Evolutionary conservation across 1,140 invertebrate genomes (phyloP).

Genomic region (Proctacanthus coquilletti): DNA sequence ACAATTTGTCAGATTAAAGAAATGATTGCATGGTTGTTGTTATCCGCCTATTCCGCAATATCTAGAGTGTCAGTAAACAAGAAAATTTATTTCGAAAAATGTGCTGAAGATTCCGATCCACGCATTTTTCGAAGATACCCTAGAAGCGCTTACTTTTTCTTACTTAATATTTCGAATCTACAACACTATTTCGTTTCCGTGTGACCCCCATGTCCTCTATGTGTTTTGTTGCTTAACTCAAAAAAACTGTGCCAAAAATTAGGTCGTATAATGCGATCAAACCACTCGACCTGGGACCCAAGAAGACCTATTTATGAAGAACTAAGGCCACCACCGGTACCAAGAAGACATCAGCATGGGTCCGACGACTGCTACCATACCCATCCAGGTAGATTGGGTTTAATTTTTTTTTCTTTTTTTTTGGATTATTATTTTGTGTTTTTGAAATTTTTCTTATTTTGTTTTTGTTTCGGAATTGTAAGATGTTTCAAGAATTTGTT

Average conservation of each 20-base stretch:
- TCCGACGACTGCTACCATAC: conserved; percentile 42
- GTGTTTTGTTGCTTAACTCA: conserved; percentile 2
- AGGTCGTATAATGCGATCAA: conserved; percentile 34
- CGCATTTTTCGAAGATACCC: too few relatives aligned
- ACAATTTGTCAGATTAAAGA: too few relatives aligned
- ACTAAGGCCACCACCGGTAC: conserved; percentile 42
- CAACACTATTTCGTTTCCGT: too few relatives aligned
- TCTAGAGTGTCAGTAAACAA: too few relatives aligned
- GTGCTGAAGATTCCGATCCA: too few relatives aligned
- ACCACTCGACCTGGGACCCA: conserved; percentile 75
- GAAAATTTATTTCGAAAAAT: too few relatives aligned
- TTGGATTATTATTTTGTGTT: neutral
- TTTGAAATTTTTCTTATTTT: neutral
- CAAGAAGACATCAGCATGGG: conserved; percentile 30
- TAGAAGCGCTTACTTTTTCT: too few relatives aligned
- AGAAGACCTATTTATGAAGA: conserved; percentile 76
- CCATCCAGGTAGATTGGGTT: conserved; percentile 34
- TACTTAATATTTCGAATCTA: too few relatives aligned
- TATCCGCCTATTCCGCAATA: too few relatives aligned
- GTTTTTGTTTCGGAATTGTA: neutral
- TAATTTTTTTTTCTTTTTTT: conserved; percentile 7
- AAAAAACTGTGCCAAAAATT: conserved; percentile 8
- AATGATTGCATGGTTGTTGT: too few relatives aligned
- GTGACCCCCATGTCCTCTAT: too few relatives aligned
- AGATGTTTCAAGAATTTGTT: too few relatives aligned